Evolutionary conservation across 2,888 invertebrate genomes (phyloP), one percentile per base, ranked within the genome.

Genomic region (Disparrhopalites patrizii): DNA sequence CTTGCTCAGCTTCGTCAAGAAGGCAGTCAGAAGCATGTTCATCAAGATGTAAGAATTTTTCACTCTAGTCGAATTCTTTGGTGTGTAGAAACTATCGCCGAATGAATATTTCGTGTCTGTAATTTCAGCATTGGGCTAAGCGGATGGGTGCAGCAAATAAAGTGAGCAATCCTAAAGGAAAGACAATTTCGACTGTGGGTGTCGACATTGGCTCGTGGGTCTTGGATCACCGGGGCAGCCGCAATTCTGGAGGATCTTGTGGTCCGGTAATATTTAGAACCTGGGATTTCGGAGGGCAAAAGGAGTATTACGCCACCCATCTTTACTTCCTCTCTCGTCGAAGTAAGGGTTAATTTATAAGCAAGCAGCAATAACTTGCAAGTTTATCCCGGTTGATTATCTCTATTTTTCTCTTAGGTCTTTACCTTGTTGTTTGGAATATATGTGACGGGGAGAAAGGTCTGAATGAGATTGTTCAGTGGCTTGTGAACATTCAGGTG

Each of bases 241-340:
- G 91, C 1, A 79, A 79, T 55, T 58, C 77, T 68, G 69, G 79
- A 10, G 86, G 85, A 38, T 84, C 86, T 1, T 86, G 87, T 76
- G 91, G 91, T 0, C 89, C 94, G 0, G 89, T 96, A 61, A 88
- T 91, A 28, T 94, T 94, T 81, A 82, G 96, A 62, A 98, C 98
- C 0, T 99, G 98, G 98, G 99, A 99, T 80, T 99, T 99, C 80
- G 97, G 97, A 3, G 98, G 98, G 0, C 98, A 97, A 81, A 88
- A 89, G 78, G 98, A 99, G 77, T 97, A 98, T 79, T 98, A 98
- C 79, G 93, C 97, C 0, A 98, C 98, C 0, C 98, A 98, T 83
- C 97, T 98, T 79, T 99, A 99, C 80, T 99, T 99, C 79, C 81
- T 99, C 52, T 96, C 97, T 0, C 91, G 94, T 68, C 85, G 98